These are phyloP conservation scores for Sicus ferrugineus DNA, from an alignment of 2,888 invertebrate genomes.

Conservation along the genomic window DNA sequence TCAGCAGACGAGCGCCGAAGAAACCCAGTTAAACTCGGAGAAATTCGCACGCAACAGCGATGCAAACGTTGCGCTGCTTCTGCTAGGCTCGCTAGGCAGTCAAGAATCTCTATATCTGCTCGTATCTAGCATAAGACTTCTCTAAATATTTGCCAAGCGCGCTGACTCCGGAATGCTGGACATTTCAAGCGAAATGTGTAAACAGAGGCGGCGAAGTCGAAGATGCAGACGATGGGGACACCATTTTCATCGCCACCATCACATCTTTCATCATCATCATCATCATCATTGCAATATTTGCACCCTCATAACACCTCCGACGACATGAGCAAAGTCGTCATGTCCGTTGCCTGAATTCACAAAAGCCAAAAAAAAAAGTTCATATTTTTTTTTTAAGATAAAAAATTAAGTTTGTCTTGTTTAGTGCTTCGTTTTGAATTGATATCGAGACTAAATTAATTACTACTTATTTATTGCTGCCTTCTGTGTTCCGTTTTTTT, in stretches of 20 bases:
- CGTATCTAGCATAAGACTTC: neutral
- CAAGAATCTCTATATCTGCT: neutral
- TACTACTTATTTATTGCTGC: neutral
- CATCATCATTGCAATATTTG: neutral
- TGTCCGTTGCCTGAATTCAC: no score
- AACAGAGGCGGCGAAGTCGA: constrained; percentile 1
- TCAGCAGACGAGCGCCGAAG: neutral
- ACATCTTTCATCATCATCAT: neutral
- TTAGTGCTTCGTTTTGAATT: no score
- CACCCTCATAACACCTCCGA: no score
- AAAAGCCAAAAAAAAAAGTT: no score
- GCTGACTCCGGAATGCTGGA: constrained; percentile 13
- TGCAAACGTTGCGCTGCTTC: neutral
- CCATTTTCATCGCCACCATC: neutral
- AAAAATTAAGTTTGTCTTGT: no score
- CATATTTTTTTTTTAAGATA: no score
- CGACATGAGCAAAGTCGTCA: no score
- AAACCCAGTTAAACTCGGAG: constrained; percentile 15
- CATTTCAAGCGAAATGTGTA: constrained; percentile 3
- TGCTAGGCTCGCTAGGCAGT: neutral
- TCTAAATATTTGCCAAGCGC: neutral
- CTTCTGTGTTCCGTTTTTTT: neutral
- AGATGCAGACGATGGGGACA: constrained; percentile 2
- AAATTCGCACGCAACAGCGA: neutral
- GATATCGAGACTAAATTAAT: no score